Evolutionary conservation across 1,140 invertebrate species (phyloP).

Genomic region (Batillaria attramentaria): DNA sequence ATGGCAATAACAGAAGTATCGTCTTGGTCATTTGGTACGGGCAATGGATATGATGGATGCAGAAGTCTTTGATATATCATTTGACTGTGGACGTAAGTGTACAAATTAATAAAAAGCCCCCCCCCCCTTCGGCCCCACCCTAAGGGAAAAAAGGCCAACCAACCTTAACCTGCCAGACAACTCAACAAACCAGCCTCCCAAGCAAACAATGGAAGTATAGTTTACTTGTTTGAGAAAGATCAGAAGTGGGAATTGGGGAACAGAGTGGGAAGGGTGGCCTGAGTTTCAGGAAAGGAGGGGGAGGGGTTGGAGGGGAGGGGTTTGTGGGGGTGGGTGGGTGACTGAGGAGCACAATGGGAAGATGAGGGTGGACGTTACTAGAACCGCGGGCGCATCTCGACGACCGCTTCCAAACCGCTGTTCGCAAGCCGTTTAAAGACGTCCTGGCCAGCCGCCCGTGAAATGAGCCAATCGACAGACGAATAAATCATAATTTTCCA

Average conservation of each 20-base stretch:
- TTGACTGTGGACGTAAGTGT: too few relatives aligned
- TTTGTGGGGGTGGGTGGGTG: background rate
- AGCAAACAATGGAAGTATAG: too few relatives aligned
- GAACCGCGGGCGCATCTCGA: background rate
- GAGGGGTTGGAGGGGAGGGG: background rate
- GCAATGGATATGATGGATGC: too few relatives aligned
- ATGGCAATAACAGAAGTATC: too few relatives aligned
- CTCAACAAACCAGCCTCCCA: too few relatives aligned
- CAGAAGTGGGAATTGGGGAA: too few relatives aligned
- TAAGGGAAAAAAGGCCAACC: too few relatives aligned
- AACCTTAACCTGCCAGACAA: too few relatives aligned
- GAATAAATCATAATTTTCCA: slow-evolving; percentile 22
- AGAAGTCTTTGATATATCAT: too few relatives aligned
- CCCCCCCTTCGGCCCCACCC: background rate
- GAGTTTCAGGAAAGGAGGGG: background rate
- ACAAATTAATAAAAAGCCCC: background rate
- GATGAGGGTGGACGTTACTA: background rate
- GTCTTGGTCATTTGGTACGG: too few relatives aligned
- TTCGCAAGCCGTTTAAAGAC: background rate
- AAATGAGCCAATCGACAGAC: slow-evolving; percentile 19
- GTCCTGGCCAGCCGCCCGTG: background rate
- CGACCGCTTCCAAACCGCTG: too few relatives aligned
- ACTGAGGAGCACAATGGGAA: background rate
- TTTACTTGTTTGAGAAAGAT: too few relatives aligned
- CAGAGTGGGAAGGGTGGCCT: background rate